Evolutionary conservation across 2,888 invertebrate species (phyloP).

Genomic region (Acheta domesticus): DNA sequence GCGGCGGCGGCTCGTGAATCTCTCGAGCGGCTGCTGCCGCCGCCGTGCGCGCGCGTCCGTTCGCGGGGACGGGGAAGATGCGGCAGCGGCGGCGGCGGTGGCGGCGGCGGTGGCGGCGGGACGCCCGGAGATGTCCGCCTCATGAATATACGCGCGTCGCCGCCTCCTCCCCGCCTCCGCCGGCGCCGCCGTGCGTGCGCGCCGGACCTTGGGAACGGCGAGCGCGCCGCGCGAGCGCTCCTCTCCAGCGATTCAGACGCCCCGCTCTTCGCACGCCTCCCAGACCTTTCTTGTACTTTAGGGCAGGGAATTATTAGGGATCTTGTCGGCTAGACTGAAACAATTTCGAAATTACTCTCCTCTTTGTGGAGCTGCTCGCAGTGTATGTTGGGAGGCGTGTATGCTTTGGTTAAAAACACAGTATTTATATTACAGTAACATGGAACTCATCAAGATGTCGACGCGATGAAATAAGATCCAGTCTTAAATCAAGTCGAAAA

Average conservation of each 20-base stretch:
- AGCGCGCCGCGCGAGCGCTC: too few relatives aligned
- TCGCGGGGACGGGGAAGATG: neutral
- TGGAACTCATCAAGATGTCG: slow-evolving; percentile 28
- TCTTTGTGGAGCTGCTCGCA: neutral
- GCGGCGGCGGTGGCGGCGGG: neutral
- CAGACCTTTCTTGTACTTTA: neutral
- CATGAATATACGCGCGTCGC: too few relatives aligned
- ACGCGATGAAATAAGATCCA: slow-evolving; percentile 30
- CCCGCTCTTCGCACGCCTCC: neutral
- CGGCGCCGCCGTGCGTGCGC: too few relatives aligned
- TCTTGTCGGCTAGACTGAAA: slow-evolving; percentile 5
- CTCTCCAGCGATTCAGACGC: too few relatives aligned
- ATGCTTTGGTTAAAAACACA: neutral
- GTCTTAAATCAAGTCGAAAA: slow-evolving; percentile 30
- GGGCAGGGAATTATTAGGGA: neutral
- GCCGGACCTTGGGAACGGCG: too few relatives aligned
- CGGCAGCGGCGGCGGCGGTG: neutral
- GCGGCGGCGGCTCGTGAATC: too few relatives aligned
- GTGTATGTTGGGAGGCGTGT: neutral
- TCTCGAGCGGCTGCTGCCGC: neutral
- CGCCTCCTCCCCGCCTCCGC: too few relatives aligned
- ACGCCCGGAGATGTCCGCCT: too few relatives aligned
- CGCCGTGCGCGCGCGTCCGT: neutral
- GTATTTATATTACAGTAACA: slow-evolving; percentile 26
- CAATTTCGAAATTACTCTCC: neutral